A percentile compares a stretch with the other conserved stretches of the same genome.
Conservation (phyloP, 2,113 vertebrate species). For the Coryphaenoides rupestris region DNA sequence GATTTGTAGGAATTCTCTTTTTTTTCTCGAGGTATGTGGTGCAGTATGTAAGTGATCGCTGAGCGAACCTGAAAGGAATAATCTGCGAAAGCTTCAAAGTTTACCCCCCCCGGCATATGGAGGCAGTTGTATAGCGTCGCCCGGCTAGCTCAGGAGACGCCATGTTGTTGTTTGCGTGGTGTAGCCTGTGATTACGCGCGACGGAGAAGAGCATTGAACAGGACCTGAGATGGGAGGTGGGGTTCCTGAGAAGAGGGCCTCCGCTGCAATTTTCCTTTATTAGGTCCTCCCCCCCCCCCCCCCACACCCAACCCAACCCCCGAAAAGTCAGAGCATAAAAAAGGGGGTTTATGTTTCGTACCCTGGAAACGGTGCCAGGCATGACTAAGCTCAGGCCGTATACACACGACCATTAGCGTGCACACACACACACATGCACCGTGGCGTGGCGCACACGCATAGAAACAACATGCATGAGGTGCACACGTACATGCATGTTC, state of each 20-base stretch:
- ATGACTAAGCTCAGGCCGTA: conserved; percentile 46
- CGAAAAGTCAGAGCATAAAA: conserved; percentile 31
- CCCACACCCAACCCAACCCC: too few relatives aligned
- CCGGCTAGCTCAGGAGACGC: conserved; percentile 38
- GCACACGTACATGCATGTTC: too few relatives aligned
- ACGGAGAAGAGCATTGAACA: conserved; percentile 36
- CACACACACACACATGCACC: conserved; percentile 18
- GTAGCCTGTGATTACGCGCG: conserved; percentile 41
- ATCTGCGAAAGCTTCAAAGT: conserved; percentile 8
- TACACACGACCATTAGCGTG: conserved; percentile 26
- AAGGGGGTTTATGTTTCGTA: conserved; percentile 48
- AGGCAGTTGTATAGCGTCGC: conserved; percentile 13
- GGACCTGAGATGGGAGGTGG: conserved; percentile 30
- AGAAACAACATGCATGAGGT: too few relatives aligned
- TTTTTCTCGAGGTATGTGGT: neutral
- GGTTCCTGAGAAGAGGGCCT: conserved; percentile 39
- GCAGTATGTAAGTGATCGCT: too few relatives aligned
- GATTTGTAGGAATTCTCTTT: too few relatives aligned
- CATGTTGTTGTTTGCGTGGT: conserved; percentile 42
- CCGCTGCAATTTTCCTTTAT: conserved; percentile 50
- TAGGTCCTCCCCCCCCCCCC: too few relatives aligned
- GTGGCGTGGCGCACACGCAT: conserved; percentile 9
- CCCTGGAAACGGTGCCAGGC: conserved; percentile 47
- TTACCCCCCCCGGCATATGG: conserved; percentile 23
- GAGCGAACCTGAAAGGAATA: conserved; percentile 18